Percentiles rank a stretch among this genome's conserved stretches.
phyloP scores from a whole-genome alignment of 37 sponge, comb jelly and placozoan species.

The Mnemiopsis leidyi region DNA sequence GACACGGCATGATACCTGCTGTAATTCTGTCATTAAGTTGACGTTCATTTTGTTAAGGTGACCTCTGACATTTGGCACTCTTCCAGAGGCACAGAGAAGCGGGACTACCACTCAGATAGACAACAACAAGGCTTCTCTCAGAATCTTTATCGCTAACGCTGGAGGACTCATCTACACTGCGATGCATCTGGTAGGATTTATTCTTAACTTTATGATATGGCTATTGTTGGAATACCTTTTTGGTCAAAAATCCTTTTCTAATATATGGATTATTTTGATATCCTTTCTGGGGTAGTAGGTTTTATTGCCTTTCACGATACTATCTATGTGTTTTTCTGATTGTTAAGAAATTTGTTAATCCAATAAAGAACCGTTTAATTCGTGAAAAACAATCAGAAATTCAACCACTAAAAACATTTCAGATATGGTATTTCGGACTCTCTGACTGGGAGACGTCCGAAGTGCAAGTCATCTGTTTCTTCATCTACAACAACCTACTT shows the following conservation, averaged over 20 bases:
- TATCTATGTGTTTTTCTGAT: no score
- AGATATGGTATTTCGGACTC: not conserved
- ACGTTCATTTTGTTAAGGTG: not conserved
- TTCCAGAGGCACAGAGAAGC: not conserved
- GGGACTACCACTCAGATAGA: not conserved
- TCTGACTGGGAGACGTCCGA: not conserved
- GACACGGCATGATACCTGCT: not conserved
- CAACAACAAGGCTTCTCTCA: not conserved
- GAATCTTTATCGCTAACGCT: not conserved
- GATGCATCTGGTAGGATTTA: not conserved
- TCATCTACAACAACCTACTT: not conserved
- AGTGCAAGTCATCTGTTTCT: not conserved
- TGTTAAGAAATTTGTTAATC: no score
- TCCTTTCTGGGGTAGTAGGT: no score
- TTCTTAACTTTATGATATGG: no score
- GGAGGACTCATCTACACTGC: not conserved
- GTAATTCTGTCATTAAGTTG: not conserved
- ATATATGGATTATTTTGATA: no score
- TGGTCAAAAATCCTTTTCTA: no score
- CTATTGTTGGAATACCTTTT: no score
- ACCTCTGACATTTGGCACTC: not conserved
- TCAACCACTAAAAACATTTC: no score
- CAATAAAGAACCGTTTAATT: no score
- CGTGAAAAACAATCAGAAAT: no score
- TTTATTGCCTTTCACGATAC: no score